Evolutionary conservation across 2,797 vertebrate genomes (phyloP), one percentile per base, ranked within the genome.

Genomic region (Labeo calbasu): DNA sequence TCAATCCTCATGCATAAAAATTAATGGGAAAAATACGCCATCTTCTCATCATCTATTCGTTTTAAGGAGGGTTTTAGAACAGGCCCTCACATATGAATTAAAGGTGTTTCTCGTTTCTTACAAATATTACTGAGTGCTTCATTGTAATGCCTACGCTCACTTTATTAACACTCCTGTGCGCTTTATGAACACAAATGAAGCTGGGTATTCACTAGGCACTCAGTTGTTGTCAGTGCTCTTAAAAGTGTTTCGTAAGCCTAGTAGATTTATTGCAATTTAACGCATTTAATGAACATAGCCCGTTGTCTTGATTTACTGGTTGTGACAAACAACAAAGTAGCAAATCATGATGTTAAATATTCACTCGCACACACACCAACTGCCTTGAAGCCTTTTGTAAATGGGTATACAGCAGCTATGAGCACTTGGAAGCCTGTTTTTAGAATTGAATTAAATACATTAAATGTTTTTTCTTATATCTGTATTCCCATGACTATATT

Each of bases 21-120:
- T 68, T 48, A 6, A 51, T 80, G 55, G 43, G 8, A 80, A 73
- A 50, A 51, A 40, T 5, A 14, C 51, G 6, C n/a, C 71, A 36
- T 84, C 77, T 73, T 77, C 72, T 72, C 40, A 68, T 85, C 76
- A 73, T 36, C 51, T 66, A 55, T 48, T 84, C 48, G 50, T 57
- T 65, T 55, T 15, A 48, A 46, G 65, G 77, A 59, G 70, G 57
- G 53, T 50, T 87, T 82, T 53, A 68, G 69, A 83, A 51, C 25
- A 83, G 66, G 55, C 23, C 43, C 46, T 21, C 36, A 12, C 65
- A 36, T 85, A 85, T 75, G 66, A 83, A 83, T 55, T 50, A 63
- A 65, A 79, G 21, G 48, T 55, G 15, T 66, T 48, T 55, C 77
- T n/a, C 0, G 66, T 53, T 66, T 68, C 48, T 46, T 32, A 55